Base-by-base conservation (phyloP, 1,140 invertebrate species). In the Drosophila pachea region DNA sequence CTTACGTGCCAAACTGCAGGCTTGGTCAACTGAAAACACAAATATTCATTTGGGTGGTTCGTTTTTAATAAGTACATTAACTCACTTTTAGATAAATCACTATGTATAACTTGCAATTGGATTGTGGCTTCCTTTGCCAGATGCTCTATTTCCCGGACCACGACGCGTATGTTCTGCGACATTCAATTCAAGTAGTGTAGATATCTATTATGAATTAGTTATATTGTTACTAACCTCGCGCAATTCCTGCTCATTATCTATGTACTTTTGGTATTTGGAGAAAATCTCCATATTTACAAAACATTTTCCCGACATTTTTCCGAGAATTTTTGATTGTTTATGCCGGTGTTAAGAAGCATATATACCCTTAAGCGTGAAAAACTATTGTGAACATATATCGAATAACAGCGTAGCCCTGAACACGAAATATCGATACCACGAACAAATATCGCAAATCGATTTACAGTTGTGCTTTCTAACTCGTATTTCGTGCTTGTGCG, bases 91-190 rank as follows among this genome's bases (percentile, higher is more conserved):
- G 90, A 61, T 87, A 88, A 54, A 90, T 92, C 91, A 66, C 93
- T 92, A 78, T 96, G 95, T 68, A 96, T 94, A 40, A 92, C 90
- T 89, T 95, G 94, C n/a, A 96, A 82, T 58, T 91, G 89, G 61
- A 93, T 94, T 32, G 92, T 86, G 42, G 95, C 93, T 78, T 95
- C 93, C 76, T 94, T 91, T 1, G 92, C 90, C 60, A 90, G 90
- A 73, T 93, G 93, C 76, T 96, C 94, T 67, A 95, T 91, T 71
- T 94, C 92, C 66, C 92, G 92, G 0, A 94, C 92, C 58, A 92
- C 91, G 32, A 89, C 81, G 49, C 94, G 91, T 59, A 95, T 95
- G 89, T 94, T 92, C 94, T 95, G 65, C 7, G 89, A 79, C 31
- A 42, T 32, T 31, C 36, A 48, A n/a, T 7, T 3, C 7, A 4